Evolutionary conservation across 2,797 vertebrate genomes (phyloP).

Genomic region (Neomorphus geoffroyi): DNA sequence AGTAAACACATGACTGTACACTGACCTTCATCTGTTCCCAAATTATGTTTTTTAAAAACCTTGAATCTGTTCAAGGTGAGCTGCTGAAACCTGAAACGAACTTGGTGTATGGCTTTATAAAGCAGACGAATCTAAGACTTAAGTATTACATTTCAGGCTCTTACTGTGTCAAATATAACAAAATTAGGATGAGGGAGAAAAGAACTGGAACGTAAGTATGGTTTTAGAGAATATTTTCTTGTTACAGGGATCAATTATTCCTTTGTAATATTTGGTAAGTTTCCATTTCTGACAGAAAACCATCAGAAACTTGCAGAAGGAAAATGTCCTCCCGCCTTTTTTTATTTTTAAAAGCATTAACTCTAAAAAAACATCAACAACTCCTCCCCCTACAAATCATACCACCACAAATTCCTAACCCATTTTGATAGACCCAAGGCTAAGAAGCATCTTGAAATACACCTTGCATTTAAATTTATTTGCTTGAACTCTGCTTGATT

Average conservation of each 20-base stretch:
- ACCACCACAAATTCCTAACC: not conserved
- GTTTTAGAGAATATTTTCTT: not conserved
- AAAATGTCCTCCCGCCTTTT: not conserved
- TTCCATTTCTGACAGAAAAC: not conserved
- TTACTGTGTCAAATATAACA: constrained; percentile 41
- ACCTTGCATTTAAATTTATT: not conserved
- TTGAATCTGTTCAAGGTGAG: constrained; percentile 46
- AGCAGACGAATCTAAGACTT: constrained; percentile 39
- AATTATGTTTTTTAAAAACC: constrained; percentile 57
- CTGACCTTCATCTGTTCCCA: constrained; percentile 61
- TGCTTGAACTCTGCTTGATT: not conserved
- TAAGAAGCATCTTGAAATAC: not conserved
- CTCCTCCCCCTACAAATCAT: not conserved
- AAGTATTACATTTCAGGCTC: constrained; percentile 48
- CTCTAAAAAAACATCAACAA: not conserved
- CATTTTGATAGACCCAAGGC: not conserved
- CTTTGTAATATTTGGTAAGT: not conserved
- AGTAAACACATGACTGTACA: constrained; percentile 11
- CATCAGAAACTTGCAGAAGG: not conserved
- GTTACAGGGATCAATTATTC: not conserved
- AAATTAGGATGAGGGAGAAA: constrained; percentile 30
- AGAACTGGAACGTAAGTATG: not conserved
- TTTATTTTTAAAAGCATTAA: not conserved
- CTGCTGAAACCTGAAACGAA: constrained; percentile 51
- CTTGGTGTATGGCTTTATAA: constrained; percentile 28